Conservation (phyloP, 2,888 invertebrate species). For the Oligia strigilis region DNA sequence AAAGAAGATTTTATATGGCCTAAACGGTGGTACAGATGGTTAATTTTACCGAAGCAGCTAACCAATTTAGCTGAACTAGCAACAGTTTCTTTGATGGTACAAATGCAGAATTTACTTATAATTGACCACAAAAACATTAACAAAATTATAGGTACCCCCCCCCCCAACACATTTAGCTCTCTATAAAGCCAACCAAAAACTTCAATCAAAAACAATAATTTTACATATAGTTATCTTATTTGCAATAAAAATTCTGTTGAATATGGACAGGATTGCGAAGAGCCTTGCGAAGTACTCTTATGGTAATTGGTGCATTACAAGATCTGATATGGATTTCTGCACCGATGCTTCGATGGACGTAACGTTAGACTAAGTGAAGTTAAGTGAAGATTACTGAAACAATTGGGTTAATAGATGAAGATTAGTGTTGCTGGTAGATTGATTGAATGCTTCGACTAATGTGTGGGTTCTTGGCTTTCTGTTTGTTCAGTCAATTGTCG, state of each 20-base stretch:
- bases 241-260: conserved; percentile 48
- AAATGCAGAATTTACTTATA: background rate
- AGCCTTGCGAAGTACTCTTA: conserved; percentile 50
- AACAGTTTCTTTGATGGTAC: background rate
- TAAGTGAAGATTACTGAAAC: conserved; percentile 30
- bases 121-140: background rate
- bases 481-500: conserved; percentile 8
- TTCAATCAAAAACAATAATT: conserved; percentile 39
- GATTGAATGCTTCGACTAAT: conserved; percentile 30
- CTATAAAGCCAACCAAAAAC: conserved; percentile 24
- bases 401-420: conserved; percentile 37
- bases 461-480: background rate
- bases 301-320: conserved; percentile 83
- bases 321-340: conserved; percentile 81
- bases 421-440: conserved; percentile 14
- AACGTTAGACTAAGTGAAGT: conserved; percentile 32
- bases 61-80: background rate
- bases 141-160: background rate
- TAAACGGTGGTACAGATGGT: background rate
- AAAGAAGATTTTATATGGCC: background rate
- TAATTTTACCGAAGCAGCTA: background rate
- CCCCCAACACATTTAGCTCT: conserved; percentile 9
- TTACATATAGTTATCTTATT: conserved; percentile 47
- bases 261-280: conserved; percentile 48
- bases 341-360: conserved; percentile 63